Conservation (phyloP, 2,888 invertebrate species). For the Phengaris alcon region DNA sequence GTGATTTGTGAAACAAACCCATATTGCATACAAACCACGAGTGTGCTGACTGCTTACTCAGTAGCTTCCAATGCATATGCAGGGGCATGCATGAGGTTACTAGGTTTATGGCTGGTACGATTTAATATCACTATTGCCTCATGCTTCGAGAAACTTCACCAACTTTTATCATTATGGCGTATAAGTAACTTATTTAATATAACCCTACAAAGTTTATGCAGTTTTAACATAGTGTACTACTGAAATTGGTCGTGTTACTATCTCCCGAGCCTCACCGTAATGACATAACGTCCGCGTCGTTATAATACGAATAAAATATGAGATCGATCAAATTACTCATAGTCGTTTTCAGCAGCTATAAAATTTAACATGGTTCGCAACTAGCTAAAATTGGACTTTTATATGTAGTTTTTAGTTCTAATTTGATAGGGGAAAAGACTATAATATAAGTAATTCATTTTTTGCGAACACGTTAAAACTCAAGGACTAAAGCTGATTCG, state of each 20-base stretch:
- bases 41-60: neutral
- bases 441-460: too few relatives aligned
- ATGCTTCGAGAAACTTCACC: neutral
- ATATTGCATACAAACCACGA: conserved; percentile 20
- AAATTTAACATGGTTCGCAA: too few relatives aligned
- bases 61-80: neutral
- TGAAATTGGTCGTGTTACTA: too few relatives aligned
- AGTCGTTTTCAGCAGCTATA: too few relatives aligned
- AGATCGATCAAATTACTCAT: too few relatives aligned
- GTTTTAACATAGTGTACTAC: neutral
- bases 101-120: conserved; percentile 22
- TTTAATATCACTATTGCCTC: conserved; percentile 24
- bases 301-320: neutral
- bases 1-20: conserved; percentile 5
- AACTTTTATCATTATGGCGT: conserved; percentile 9
- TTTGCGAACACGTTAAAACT: too few relatives aligned
- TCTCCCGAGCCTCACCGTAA: neutral
- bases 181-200: conserved; percentile 16
- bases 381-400: too few relatives aligned
- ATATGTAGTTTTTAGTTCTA: too few relatives aligned
- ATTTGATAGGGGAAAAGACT: too few relatives aligned
- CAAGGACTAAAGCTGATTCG: too few relatives aligned
- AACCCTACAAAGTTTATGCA: neutral
- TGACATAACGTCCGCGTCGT: neutral
- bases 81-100: neutral